Evolutionary conservation across 2,113 vertebrate species (phyloP).

Genomic region (Speoplatyrhinus poulsoni): DNA sequence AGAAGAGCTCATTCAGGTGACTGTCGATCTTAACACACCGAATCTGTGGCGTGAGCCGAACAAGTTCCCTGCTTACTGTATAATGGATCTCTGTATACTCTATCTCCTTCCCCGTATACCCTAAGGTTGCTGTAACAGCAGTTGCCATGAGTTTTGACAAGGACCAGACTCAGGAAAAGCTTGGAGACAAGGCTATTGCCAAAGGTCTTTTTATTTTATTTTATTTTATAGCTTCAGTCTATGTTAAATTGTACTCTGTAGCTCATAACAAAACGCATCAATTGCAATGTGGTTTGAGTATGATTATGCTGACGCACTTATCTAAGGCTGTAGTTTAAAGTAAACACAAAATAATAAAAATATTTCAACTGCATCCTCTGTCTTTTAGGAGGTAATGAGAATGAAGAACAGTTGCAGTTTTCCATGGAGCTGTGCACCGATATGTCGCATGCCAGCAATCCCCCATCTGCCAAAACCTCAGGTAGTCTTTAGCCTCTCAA

Average conservation of each 20-base stretch:
- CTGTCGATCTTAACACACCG: neutral
- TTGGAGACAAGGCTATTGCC: conserved; percentile 79
- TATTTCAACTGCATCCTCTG: neutral
- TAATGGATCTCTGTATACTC: neutral
- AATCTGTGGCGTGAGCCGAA: neutral
- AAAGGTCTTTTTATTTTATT: conserved; percentile 79
- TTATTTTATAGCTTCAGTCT: neutral
- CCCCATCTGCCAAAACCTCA: conserved; percentile 83
- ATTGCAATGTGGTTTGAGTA: neutral
- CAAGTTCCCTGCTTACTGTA: neutral
- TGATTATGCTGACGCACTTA: neutral
- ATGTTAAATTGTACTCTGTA: neutral
- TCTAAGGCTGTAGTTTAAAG: neutral
- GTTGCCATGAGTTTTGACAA: conserved; percentile 97
- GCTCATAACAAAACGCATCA: neutral
- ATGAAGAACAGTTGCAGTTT: conserved; percentile 95
- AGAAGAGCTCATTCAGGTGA: conserved; percentile 95
- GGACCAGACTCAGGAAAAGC: conserved; percentile 84
- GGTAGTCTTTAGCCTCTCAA: conserved; percentile 59
- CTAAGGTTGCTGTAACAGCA: conserved; percentile 92
- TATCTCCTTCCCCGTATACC: neutral
- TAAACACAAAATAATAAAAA: too few species aligned
- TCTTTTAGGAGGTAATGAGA: conserved; percentile 81
- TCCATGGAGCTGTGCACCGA: conserved; percentile 90
- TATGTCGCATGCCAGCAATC: conserved; percentile 76